Conservation (phyloP, 2,888 invertebrate genomes). For the Nephrotoma flavescens region DNA sequence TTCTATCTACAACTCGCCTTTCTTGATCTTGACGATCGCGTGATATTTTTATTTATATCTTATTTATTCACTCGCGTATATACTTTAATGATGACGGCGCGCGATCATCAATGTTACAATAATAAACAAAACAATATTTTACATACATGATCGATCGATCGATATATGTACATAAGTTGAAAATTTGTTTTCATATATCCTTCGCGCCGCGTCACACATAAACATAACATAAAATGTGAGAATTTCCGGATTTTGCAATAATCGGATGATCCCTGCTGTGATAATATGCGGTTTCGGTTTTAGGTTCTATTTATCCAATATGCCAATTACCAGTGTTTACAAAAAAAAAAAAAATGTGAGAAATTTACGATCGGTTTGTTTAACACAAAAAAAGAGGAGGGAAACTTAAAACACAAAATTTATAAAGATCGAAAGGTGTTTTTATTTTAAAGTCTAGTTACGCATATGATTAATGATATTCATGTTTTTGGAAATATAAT, state of each 20-base stretch:
- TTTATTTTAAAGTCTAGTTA: background rate
- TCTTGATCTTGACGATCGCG: background rate
- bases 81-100: background rate
- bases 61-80: background rate
- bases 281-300: constrained; percentile 7
- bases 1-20: background rate
- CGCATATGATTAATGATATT: background rate
- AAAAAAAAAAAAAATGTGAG: background rate
- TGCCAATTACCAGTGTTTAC: constrained; percentile 4
- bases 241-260: background rate
- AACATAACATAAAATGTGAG: background rate
- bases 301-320: constrained; percentile 5
- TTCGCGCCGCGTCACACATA: background rate
- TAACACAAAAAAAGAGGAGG: background rate
- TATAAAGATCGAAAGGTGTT: background rate
- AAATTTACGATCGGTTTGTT: background rate
- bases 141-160: background rate
- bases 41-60: background rate
- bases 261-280: constrained; percentile 2
- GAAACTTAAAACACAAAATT: background rate
- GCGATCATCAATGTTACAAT: background rate
- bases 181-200: background rate
- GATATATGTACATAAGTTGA: background rate
- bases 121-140: background rate
- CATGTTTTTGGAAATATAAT: background rate